Conservation (phyloP, 2,797 vertebrate species). For the Euthynnus affinis region DNA sequence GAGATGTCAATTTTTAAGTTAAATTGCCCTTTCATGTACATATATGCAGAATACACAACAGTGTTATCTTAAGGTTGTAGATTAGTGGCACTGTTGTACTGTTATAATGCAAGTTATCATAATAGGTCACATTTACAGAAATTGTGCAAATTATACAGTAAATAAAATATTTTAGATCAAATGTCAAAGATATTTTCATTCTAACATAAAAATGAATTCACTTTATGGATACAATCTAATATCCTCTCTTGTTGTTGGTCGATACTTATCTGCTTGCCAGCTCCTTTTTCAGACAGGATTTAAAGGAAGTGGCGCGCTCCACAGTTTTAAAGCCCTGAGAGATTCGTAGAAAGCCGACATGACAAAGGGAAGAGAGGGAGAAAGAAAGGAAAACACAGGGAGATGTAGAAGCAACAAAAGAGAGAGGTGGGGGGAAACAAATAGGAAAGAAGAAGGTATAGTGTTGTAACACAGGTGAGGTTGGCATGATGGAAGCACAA, state of each 20-base stretch:
- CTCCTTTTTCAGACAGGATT: constrained; percentile 97
- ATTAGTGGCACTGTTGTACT: background rate
- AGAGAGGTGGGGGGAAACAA: background rate
- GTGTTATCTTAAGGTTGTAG: no score
- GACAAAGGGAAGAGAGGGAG: background rate
- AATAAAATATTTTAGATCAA: background rate
- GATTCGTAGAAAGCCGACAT: constrained; percentile 41
- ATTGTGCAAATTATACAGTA: background rate
- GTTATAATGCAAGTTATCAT: background rate
- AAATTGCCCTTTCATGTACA: background rate
- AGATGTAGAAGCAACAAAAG: background rate
- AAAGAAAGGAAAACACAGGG: background rate
- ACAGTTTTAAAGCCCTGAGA: constrained; percentile 94
- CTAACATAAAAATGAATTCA: background rate
- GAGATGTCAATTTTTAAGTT: background rate
- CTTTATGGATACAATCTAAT: background rate
- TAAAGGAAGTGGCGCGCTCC: constrained; percentile 94
- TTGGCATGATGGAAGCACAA: background rate
- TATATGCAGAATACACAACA: no score
- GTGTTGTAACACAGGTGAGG: constrained; percentile 8
- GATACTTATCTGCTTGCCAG: constrained; percentile 90
- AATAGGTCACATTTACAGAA: background rate
- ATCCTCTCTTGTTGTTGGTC: background rate
- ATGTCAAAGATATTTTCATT: background rate
- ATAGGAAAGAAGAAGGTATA: background rate